Evolutionary conservation across 1,140 invertebrate species (phyloP).

Genomic region (Heterodera schachtii): DNA sequence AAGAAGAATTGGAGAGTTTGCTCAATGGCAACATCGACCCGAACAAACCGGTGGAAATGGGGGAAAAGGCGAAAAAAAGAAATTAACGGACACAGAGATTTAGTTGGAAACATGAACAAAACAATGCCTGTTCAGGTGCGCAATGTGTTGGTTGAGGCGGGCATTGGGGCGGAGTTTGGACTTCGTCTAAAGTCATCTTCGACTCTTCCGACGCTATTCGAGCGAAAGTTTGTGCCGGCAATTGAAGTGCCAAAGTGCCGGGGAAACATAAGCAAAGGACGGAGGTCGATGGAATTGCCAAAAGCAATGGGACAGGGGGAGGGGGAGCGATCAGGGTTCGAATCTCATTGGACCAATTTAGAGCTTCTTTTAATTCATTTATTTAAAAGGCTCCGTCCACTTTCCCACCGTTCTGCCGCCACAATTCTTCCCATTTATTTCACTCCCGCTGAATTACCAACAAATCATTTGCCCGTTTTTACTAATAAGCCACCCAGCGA

Average conservation of each 20-base stretch:
- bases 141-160: constrained; percentile 37
- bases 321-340: too few species aligned
- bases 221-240: neutral
- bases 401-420: neutral
- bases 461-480: neutral
- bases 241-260: neutral
- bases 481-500: neutral
- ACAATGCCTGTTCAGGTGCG: constrained; percentile 13
- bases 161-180: constrained; percentile 30
- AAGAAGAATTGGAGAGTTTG: constrained; percentile 31
- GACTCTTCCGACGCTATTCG: constrained; percentile 12
- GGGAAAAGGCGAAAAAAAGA: too few species aligned
- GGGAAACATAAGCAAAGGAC: neutral
- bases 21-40: constrained; percentile 23
- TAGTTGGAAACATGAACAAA: too few species aligned
- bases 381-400: neutral
- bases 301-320: neutral
- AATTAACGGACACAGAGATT: too few species aligned
- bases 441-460: neutral
- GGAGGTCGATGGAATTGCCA: neutral
- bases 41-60: constrained; percentile 22
- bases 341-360: too few species aligned
- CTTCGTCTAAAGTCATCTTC: neutral
- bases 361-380: too few species aligned
- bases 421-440: neutral